Percentiles rank a stretch among this genome's conserved stretches.
Conservation (phyloP, 2,113 vertebrate species). For the Apteryx owenii region DNA sequence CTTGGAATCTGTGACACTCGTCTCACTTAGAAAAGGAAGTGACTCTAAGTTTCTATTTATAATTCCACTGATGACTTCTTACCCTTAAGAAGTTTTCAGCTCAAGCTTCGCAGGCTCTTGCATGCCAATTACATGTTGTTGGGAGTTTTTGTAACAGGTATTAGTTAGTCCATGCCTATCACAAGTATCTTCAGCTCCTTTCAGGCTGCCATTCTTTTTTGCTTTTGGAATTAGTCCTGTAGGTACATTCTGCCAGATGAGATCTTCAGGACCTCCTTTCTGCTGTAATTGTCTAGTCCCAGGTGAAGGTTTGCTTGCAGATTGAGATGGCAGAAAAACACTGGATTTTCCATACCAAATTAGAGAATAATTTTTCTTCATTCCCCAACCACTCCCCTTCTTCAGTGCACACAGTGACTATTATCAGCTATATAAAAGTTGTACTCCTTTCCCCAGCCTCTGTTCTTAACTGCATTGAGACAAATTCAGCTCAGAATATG, state of each 20-base stretch:
- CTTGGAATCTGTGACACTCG: background rate
- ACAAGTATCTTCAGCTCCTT: background rate
- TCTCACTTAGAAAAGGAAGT: constrained; percentile 1
- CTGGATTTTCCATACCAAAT: background rate
- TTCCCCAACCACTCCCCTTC: background rate
- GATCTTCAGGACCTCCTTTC: background rate
- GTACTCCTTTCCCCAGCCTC: background rate
- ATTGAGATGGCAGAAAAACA: background rate
- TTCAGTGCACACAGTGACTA: background rate
- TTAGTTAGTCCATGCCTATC: background rate
- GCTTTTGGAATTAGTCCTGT: background rate
- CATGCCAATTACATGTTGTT: background rate
- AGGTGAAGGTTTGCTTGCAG: background rate
- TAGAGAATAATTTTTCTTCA: background rate
- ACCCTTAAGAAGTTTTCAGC: background rate
- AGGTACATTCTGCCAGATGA: background rate
- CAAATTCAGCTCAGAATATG: background rate
- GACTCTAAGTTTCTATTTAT: constrained; percentile 2
- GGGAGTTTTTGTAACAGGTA: background rate
- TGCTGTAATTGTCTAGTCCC: background rate
- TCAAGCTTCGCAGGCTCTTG: background rate
- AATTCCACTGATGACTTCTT: background rate
- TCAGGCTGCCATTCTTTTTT: background rate
- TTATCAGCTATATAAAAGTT: background rate
- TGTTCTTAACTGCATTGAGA: background rate